Base-by-base conservation (phyloP, 2,888 invertebrate genomes). In the Odontothrips loti region DNA sequence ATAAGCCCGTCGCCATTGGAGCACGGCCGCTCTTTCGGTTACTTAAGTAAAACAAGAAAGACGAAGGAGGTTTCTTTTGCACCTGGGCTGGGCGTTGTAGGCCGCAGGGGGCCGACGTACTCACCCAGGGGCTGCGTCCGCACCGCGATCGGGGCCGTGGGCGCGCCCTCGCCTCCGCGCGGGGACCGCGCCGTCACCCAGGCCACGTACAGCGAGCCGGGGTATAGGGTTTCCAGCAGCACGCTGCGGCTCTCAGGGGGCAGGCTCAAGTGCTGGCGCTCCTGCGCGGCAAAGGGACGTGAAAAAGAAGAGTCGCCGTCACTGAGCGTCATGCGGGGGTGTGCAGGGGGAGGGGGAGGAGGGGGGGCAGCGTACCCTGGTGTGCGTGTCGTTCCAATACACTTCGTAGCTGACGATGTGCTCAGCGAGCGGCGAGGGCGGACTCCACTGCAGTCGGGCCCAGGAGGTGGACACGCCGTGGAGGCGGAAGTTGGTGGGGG, bases 211-310 rank as follows among this genome's bases (percentile, higher is more conserved):
- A 27, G 20, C 23, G 68, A 68, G 68, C 68, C 27, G 23, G 68
- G 68, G 68, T 68, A 68, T 68, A 68, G 27, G 23, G 68, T 68
- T 68, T 68, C 68, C 68, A 68, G 27, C 23, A 68, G 68, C 68
- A 23, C 68, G 23, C 68, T 11, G 68, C 68, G 68, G 68, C 68
- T 68, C 68, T 23, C 68, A 1, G 68, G 68, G 68, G 68, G 23
- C n/a, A 68, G 68, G 68, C 68, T 68, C 68, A 68, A 68, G 68
- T 68, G 68, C 23, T 68, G 68, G 23, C 68, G 68, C n/a, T 27
- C 68, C 68, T 68, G 68, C 4, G 68, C 23, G 11, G 15, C 58
- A 20, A 15, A 58, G 58, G 15, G 68, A 27, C 68, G 68, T 68
- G 68, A 68, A n/a, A 68, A 23, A 23, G 68, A 43, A 43, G 34